Base-by-base conservation (phyloP, 2,888 invertebrate genomes). In the Dysmachus trigonus region DNA sequence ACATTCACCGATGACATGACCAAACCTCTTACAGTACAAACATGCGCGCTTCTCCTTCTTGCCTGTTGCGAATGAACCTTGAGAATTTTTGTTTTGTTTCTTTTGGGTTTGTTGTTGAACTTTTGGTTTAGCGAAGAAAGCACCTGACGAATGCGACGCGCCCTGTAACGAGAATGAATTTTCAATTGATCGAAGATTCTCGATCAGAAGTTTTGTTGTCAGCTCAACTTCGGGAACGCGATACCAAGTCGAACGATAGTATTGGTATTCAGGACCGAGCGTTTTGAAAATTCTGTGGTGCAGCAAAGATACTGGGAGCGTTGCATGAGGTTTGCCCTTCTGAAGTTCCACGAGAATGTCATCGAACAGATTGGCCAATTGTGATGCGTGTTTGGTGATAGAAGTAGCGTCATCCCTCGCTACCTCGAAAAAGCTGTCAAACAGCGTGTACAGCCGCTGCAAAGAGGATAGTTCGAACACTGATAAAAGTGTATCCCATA, bases 241-340 rank as follows among this genome's bases (percentile, higher is more conserved):
- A 72, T 72, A 72, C 73, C 73, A 72, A 22, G 73, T 72, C 73
- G 73, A 72, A 72, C 73, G 73, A 27, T 72, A 72, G 27, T 22
- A 72, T 27, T 72, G 73, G 30, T 72, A 72, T 72, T 72, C 73
- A 27, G 73, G 73, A 22, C 73, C 73, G 4, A 72, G 18, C 30
- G 73, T 72, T 72, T 72, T 72, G 73, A 72, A 72, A 72, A 72
- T 72, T 18, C 73, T n/a, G 73, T 72, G 73, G 73, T 72, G 73
- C 22, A 72, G 73, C 30, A 72, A 72, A 18, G 73, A 27, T 2
- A 72, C 4, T 27, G 73, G 4, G 27, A 72, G 53, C 15, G 53
- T 53, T 15, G 53, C 53, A 15, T 53, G n/a, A 15, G 15, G 3
- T 5, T 53, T 53, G 53, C 15, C 53, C 18, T 53, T 53, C 53